These are phyloP conservation scores for Tetragnatha montana DNA, from an alignment of 2,888 invertebrate species.

Conservation along the genomic window DNA sequence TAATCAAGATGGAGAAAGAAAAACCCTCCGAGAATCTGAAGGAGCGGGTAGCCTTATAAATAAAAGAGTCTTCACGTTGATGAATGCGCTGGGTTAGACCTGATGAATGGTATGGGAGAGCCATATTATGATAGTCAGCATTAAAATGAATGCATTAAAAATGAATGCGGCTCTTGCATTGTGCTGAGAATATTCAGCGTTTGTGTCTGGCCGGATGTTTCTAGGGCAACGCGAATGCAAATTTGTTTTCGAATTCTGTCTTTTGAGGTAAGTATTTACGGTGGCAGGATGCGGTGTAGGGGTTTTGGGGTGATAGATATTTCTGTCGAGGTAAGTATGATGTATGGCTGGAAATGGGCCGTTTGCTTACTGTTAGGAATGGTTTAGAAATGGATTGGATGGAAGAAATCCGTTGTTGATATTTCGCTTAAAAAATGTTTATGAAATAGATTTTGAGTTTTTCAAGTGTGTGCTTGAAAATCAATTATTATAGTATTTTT, in stretches of 20 bases:
- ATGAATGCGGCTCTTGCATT: background rate
- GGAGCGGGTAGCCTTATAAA: background rate
- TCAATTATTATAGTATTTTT: no score
- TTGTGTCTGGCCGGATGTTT: background rate
- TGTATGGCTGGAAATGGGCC: background rate
- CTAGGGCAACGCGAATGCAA: background rate
- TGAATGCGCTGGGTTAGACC: background rate
- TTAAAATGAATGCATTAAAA: constrained; percentile 1
- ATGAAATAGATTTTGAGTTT: no score
- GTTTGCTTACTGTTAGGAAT: background rate
- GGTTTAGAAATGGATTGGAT: background rate
- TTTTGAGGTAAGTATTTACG: background rate
- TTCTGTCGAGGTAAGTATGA: background rate
- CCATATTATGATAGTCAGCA: background rate
- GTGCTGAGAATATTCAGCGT: background rate
- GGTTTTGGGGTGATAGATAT: background rate
- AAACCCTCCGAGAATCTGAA: background rate
- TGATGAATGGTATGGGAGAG: background rate
- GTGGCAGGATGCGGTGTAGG: background rate
- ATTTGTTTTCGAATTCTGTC: background rate
- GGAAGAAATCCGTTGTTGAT: no score
- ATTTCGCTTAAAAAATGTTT: no score
- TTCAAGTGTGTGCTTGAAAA: no score
- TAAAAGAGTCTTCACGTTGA: background rate
- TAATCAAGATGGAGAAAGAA: background rate